A percentile compares a stretch with the other conserved stretches of the same genome.
Conservation (phyloP, 2,797 vertebrate genomes). For the Halcyon leucocephala region DNA sequence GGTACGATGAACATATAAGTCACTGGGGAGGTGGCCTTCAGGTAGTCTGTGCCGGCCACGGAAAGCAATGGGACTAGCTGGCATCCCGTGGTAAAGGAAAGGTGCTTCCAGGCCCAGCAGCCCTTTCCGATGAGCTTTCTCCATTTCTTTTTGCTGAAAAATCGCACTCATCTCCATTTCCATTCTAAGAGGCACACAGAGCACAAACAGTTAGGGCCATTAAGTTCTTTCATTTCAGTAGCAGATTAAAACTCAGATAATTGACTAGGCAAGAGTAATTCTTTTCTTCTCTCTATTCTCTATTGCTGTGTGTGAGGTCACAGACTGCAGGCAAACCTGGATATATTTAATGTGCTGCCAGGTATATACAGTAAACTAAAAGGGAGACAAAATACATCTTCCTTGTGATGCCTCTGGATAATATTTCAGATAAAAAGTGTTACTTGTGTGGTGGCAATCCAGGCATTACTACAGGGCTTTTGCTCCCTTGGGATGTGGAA, state of each 20-base stretch:
- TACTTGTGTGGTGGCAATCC: background rate
- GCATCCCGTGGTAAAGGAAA: constrained; percentile 82
- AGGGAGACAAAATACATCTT: background rate
- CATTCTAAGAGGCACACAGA: constrained; percentile 72
- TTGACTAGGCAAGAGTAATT: background rate
- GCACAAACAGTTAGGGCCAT: background rate
- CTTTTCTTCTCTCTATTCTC: background rate
- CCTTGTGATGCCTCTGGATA: background rate
- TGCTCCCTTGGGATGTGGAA: background rate
- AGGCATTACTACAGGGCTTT: background rate
- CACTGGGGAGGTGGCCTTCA: constrained; percentile 80
- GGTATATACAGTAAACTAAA: background rate
- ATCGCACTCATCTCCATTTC: constrained; percentile 97
- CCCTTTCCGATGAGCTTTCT: constrained; percentile 90
- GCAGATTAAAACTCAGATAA: background rate
- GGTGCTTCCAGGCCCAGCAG: constrained; percentile 85
- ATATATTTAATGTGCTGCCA: background rate
- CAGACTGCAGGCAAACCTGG: background rate
- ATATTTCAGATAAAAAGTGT: background rate
- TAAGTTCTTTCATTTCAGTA: background rate
- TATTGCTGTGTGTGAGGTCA: background rate
- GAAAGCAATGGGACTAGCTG: constrained; percentile 82
- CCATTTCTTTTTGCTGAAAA: constrained; percentile 93
- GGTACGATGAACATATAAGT: constrained; percentile 87
- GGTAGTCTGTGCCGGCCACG: constrained; percentile 85